Evolutionary conservation across 2,888 invertebrate genomes (phyloP).

Genomic region (Muscina levida): DNA sequence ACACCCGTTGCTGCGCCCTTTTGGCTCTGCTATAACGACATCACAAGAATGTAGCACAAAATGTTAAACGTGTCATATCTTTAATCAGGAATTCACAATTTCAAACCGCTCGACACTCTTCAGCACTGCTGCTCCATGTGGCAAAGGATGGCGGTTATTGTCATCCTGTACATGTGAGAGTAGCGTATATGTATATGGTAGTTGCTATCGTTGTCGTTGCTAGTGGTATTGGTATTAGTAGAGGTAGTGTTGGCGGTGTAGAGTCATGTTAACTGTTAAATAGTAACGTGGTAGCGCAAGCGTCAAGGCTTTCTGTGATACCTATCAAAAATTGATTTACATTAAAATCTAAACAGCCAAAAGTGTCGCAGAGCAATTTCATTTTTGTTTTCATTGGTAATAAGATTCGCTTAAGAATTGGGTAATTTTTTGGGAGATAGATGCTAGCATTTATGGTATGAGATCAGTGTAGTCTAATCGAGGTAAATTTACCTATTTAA

Average conservation of each 20-base stretch:
- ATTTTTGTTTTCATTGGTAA: too few relatives aligned
- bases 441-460: too few relatives aligned
- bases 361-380: too few relatives aligned
- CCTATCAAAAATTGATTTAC: too few relatives aligned
- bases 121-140: too few relatives aligned
- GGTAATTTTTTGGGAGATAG: too few relatives aligned
- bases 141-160: slow-evolving; percentile 17
- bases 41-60: slow-evolving; percentile 53
- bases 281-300: too few relatives aligned
- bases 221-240: slow-evolving; percentile 1
- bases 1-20: slow-evolving; percentile 1
- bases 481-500: too few relatives aligned
- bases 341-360: too few relatives aligned
- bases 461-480: too few relatives aligned
- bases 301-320: too few relatives aligned
- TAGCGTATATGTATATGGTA: background rate
- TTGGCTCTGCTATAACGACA: slow-evolving; percentile 28
- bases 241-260: slow-evolving; percentile 16
- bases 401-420: too few relatives aligned
- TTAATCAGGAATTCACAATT: slow-evolving; percentile 71
- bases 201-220: slow-evolving; percentile 1
- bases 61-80: slow-evolving; percentile 77
- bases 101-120: slow-evolving; percentile 29
- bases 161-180: slow-evolving; percentile 4
- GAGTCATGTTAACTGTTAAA: slow-evolving; percentile 43